Evolutionary conservation across 2,113 vertebrate species (phyloP).

Genomic region (Sisor rabdophorus): DNA sequence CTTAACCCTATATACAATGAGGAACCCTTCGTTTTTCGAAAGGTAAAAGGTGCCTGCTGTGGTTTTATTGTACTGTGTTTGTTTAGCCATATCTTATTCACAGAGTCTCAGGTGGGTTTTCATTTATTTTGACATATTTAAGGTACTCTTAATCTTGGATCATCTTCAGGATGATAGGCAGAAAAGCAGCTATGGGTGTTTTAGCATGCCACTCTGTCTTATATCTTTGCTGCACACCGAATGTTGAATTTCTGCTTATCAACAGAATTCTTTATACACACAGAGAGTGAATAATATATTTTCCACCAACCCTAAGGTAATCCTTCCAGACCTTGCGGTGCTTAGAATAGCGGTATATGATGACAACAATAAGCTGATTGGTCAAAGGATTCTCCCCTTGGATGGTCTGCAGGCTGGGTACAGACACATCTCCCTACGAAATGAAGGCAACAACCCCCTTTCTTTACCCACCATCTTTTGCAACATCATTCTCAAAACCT

Average conservation of each 20-base stretch:
- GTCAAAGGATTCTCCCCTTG: constrained; percentile 92
- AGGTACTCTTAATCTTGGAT: constrained; percentile 17
- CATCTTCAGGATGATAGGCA: constrained; percentile 4
- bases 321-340: constrained; percentile 94
- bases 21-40: constrained; percentile 83
- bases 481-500: constrained; percentile 98
- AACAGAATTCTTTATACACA: constrained; percentile 1
- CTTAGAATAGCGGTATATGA: constrained; percentile 95
- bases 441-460: constrained; percentile 95
- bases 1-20: constrained; percentile 86
- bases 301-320: constrained; percentile 75
- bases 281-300: constrained; percentile 7
- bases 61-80: background rate
- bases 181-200: constrained; percentile 6
- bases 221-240: constrained; percentile 36
- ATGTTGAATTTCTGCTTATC: constrained; percentile 34
- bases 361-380: constrained; percentile 94
- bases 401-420: constrained; percentile 97
- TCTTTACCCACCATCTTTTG: constrained; percentile 96
- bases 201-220: constrained; percentile 20
- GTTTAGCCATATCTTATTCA: background rate
- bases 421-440: constrained; percentile 94
- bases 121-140: constrained; percentile 5
- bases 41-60: constrained; percentile 63
- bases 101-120: background rate